These are phyloP conservation scores for Desoria tigrina DNA, from an alignment of 2,888 invertebrate species.

Conservation along the genomic window DNA sequence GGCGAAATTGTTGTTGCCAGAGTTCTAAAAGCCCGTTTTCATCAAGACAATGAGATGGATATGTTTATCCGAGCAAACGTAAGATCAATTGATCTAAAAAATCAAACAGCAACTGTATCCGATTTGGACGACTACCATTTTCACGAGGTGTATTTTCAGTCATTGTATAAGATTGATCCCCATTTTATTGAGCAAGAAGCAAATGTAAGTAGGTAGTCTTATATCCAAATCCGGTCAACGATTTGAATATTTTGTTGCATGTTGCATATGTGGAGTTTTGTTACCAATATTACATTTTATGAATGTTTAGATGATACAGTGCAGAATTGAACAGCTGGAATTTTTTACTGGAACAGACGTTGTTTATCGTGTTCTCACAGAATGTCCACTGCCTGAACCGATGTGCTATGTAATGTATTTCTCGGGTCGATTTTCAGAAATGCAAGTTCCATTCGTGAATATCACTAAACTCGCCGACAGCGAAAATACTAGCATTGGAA, in stretches of 20 bases:
- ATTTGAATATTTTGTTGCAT: too few species aligned
- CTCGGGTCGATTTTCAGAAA: not conserved
- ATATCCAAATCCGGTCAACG: too few species aligned
- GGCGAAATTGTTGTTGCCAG: not conserved
- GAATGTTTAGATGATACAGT: not conserved
- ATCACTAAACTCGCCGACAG: not conserved
- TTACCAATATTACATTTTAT: too few species aligned
- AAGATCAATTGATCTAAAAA: not conserved
- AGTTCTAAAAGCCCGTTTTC: not conserved
- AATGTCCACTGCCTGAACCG: not conserved
- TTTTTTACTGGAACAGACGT: not conserved
- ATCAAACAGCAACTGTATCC: not conserved
- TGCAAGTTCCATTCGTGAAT: not conserved
- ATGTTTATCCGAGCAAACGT: not conserved
- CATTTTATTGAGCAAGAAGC: too few species aligned
- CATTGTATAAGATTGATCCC: not conserved
- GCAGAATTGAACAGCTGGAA: not conserved
- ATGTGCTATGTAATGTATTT: constrained; percentile 2
- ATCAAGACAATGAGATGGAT: not conserved
- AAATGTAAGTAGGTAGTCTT: too few species aligned
- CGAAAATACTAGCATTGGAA: not conserved
- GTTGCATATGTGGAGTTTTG: too few species aligned
- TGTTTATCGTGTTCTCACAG: not conserved
- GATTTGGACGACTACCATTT: not conserved
- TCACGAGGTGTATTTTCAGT: not conserved